Conservation (phyloP, 2,113 vertebrate species). For the Alectura lathami region DNA sequence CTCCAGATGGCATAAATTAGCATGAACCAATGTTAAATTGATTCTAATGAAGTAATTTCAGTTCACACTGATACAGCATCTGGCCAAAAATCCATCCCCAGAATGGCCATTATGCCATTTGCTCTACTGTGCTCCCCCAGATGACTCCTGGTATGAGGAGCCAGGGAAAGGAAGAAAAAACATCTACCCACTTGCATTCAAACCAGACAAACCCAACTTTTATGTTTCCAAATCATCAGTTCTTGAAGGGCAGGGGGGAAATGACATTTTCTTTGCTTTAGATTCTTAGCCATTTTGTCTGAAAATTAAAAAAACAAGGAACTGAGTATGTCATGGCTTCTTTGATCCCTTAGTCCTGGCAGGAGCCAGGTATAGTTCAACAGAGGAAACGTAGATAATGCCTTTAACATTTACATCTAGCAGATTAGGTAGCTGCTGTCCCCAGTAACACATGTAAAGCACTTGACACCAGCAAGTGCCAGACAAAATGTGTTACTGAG, state of each 20-base stretch:
- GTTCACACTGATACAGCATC: not conserved
- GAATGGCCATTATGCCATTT: not conserved
- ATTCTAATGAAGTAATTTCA: not conserved
- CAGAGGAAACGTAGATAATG: not conserved
- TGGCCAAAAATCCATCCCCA: not conserved
- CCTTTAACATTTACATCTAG: not conserved
- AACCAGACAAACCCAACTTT: not conserved
- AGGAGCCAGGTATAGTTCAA: not conserved
- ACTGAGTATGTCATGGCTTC: not conserved
- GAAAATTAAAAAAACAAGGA: not conserved
- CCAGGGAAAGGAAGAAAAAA: not conserved
- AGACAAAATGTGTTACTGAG: not conserved
- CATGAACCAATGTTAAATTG: not conserved
- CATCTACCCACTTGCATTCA: not conserved
- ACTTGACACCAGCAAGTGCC: not conserved
- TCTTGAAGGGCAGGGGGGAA: not conserved
- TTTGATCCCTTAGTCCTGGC: not conserved
- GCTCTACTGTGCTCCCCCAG: not conserved
- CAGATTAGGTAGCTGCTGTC: not conserved
- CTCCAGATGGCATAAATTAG: not conserved
- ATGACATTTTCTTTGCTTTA: not conserved
- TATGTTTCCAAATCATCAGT: not conserved
- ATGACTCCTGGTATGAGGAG: not conserved
- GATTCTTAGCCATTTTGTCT: not conserved
- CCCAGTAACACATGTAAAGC: not conserved